phyloP scores from a whole-genome alignment of 2,797 vertebrate genomes.

The Gadopsis bispinosus region DNA sequence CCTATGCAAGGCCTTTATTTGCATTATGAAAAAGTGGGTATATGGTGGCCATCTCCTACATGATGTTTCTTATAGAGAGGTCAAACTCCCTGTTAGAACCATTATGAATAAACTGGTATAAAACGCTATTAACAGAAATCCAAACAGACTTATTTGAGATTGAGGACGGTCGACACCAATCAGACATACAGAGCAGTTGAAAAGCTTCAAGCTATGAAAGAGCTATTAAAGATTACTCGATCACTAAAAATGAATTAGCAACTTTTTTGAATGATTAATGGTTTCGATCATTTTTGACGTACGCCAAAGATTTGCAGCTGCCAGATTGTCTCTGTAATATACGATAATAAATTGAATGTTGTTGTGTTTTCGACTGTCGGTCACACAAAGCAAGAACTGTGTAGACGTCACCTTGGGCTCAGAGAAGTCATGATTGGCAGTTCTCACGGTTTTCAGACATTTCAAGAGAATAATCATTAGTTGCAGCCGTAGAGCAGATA shows the following conservation, averaged over 20 bases:
- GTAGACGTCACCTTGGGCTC: not conserved
- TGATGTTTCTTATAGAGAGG: not conserved
- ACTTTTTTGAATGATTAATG: not conserved
- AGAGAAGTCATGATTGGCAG: not conserved
- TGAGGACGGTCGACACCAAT: not conserved
- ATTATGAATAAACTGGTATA: not conserved
- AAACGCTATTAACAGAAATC: not conserved
- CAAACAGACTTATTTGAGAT: not conserved
- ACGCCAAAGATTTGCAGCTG: not conserved
- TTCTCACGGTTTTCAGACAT: not conserved
- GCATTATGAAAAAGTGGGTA: constrained; percentile 59
- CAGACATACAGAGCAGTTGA: not conserved
- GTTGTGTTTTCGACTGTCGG: not conserved
- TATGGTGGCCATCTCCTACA: constrained; percentile 16
- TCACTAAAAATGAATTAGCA: not conserved
- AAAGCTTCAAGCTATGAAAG: too few species aligned
- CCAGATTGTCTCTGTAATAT: not conserved
- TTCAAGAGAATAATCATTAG: not conserved
- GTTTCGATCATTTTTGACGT: not conserved
- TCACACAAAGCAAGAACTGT: not conserved
- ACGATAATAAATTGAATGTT: not conserved
- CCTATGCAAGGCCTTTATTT: constrained; percentile 58
- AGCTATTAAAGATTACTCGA: too few species aligned
- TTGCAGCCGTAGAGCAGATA: not conserved
- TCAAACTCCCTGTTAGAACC: not conserved